phyloP scores from a whole-genome alignment of 2,113 vertebrate genomes.

The Strix aluco region DNA sequence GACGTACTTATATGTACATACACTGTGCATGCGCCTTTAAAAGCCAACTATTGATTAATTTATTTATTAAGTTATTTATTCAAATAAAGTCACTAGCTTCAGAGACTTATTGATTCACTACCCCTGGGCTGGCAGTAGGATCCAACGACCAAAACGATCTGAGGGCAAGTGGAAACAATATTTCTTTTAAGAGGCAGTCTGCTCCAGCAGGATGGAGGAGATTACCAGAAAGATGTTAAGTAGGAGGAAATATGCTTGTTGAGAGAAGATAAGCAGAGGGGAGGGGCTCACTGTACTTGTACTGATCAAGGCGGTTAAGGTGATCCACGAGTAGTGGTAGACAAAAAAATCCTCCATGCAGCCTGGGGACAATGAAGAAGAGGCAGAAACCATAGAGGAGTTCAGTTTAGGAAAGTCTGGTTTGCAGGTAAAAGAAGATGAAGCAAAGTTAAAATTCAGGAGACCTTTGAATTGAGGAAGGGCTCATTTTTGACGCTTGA shows the following conservation, averaged over 20 bases:
- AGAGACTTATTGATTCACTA: not conserved
- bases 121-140: not conserved
- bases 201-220: constrained; percentile 27
- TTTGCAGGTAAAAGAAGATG: not conserved
- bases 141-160: not conserved
- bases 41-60: not conserved
- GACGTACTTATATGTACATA: not conserved
- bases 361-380: not conserved
- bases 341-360: not conserved
- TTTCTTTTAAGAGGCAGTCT: not conserved
- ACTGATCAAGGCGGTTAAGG: not conserved
- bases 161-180: not conserved
- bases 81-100: not conserved
- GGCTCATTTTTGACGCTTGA: not conserved
- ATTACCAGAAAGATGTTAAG: constrained; percentile 45
- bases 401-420: not conserved
- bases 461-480: not conserved
- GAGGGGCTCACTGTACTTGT: not conserved
- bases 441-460: not conserved
- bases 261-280: constrained; percentile 5
- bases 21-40: not conserved
- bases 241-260: constrained; percentile 42
- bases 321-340: not conserved
- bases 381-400: not conserved
- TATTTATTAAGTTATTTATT: not conserved